A percentile compares a stretch with the other conserved stretches of the same genome.
Evolutionary conservation across 1,140 invertebrate genomes (phyloP).

Genomic region (Leptestheria dahalacensis): DNA sequence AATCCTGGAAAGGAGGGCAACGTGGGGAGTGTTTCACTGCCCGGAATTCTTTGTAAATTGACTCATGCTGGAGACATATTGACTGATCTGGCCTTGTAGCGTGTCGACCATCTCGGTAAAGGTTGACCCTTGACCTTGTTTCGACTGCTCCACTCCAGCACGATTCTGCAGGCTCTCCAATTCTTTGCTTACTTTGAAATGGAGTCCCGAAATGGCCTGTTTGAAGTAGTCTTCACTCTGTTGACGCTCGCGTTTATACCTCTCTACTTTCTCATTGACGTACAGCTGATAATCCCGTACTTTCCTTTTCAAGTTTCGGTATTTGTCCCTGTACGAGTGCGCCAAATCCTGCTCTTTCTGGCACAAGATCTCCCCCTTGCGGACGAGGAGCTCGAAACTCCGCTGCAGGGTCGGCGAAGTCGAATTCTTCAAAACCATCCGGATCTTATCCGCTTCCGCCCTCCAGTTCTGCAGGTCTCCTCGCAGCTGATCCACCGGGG

Average conservation of each 20-base stretch:
- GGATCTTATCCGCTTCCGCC: background rate
- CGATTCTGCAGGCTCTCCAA: background rate
- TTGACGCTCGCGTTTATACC: constrained; percentile 5
- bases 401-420: background rate
- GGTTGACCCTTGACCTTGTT: background rate
- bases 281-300: constrained; percentile 6
- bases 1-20: too few relatives aligned
- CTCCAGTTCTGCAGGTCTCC: too few relatives aligned
- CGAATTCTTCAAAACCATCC: background rate
- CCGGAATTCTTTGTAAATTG: background rate
- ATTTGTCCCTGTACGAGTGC: background rate
- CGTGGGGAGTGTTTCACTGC: background rate
- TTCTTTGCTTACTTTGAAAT: background rate
- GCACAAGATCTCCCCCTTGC: background rate
- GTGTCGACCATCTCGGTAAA: background rate
- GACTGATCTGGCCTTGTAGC: background rate
- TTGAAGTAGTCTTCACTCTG: constrained; percentile 6
- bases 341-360: background rate
- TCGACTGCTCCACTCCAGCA: background rate
- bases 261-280: constrained; percentile 7
- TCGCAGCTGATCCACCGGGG: background rate
- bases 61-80: background rate
- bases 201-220: background rate
- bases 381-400: background rate
- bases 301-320: background rate